Evolutionary conservation across 2,888 invertebrate genomes (phyloP).

Genomic region (Spodoptera picta): DNA sequence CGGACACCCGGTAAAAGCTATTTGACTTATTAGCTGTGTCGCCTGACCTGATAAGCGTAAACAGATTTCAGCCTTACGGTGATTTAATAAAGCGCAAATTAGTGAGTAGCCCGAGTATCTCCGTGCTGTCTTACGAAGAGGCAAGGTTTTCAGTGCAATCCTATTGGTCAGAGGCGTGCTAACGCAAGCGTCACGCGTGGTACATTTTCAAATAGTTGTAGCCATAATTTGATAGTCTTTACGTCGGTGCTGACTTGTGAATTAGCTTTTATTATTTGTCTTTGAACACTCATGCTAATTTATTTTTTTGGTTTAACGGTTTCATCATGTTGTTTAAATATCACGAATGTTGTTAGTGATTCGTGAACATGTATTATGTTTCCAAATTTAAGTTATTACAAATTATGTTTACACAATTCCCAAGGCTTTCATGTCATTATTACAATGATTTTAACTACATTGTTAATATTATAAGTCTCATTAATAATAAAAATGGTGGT

Average conservation of each 20-base stretch:
- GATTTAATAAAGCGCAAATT: constrained; percentile 66
- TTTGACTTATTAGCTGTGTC: constrained; percentile 78
- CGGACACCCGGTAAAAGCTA: constrained; percentile 83
- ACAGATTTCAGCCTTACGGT: constrained; percentile 70
- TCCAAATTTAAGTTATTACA: constrained; percentile 60
- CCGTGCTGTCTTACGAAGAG: constrained; percentile 72
- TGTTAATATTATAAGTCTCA: constrained; percentile 25
- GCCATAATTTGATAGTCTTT: constrained; percentile 83
- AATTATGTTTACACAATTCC: constrained; percentile 57
- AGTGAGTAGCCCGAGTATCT: constrained; percentile 51
- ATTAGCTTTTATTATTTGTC: constrained; percentile 85
- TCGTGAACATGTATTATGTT: constrained; percentile 64
- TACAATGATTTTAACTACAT: constrained; percentile 44
- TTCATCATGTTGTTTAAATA: constrained; percentile 83
- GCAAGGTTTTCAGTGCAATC: constrained; percentile 74
- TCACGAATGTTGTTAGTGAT: constrained; percentile 70
- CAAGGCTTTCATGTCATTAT: constrained; percentile 56
- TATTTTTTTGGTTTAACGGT: constrained; percentile 85
- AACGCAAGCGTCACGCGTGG: constrained; percentile 83
- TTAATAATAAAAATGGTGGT: constrained; percentile 22
- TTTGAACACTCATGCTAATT: constrained; percentile 81
- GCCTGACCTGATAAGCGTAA: constrained; percentile 54
- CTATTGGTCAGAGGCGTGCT: constrained; percentile 79
- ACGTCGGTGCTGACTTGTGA: constrained; percentile 79
- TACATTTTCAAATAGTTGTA: constrained; percentile 85